Evolutionary conservation across 1,140 invertebrate genomes (phyloP).

Genomic region (Bombus turneri): DNA sequence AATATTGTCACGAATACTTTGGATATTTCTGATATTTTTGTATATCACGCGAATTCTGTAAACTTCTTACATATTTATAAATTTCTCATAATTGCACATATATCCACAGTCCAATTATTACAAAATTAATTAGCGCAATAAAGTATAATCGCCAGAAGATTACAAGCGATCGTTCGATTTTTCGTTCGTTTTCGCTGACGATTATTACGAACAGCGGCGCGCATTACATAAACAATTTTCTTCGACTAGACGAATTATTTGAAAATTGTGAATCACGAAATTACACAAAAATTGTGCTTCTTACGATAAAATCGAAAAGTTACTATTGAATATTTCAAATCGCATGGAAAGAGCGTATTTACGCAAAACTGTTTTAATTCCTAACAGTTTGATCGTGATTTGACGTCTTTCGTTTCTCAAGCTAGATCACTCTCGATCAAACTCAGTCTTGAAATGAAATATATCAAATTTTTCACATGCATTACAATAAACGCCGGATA

Average conservation of each 20-base stretch:
- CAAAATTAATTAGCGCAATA: neutral
- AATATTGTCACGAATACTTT: neutral
- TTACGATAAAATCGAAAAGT: neutral
- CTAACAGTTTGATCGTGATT: neutral
- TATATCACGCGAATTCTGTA: neutral
- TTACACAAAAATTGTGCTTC: neutral
- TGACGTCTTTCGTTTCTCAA: too few species aligned
- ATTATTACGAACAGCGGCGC: neutral
- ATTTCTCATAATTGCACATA: neutral
- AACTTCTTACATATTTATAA: neutral
- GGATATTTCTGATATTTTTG: neutral
- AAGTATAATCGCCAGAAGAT: neutral
- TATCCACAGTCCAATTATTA: neutral
- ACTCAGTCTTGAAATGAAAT: neutral
- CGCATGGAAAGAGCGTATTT: neutral
- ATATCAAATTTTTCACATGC: neutral
- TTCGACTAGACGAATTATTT: conserved; percentile 17
- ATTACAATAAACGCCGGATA: neutral
- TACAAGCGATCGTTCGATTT: neutral
- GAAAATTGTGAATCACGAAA: neutral
- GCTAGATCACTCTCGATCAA: neutral
- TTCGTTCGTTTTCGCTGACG: neutral
- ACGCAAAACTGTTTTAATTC: neutral
- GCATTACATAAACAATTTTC: neutral
- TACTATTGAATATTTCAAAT: neutral